Evolutionary conservation across 2,797 vertebrate genomes (phyloP), one percentile per base, ranked within the genome.

Genomic region (Aphelocoma californica): DNA sequence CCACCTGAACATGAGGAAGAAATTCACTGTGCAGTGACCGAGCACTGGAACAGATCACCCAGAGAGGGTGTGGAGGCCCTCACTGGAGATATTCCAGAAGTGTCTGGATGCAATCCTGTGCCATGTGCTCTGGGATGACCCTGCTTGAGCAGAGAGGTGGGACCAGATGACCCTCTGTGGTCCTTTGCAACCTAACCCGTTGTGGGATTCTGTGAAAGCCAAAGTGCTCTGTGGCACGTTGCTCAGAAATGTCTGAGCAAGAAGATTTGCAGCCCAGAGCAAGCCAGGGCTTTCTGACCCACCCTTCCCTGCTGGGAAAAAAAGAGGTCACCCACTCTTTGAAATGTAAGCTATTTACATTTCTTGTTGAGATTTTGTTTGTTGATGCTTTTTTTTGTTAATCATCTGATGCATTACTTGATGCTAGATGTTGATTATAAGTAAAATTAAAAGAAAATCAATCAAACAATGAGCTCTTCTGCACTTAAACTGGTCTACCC

Each of bases 81-180:
- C 24, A 20, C 29, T 25, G n/a, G 29, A 26, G 31, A 31, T 6
- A 8, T 5, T 7, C 14, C 48, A 47, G 31, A 62, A 14, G 0
- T 0, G 0, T 23, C 21, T 34, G 48, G 65, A 31, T 0, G 0
- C 18, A 62, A 3, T 20, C 34, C 14, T 78, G 20, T 34, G 24
- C 54, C 9, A 0, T 14, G 45, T 20, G 51, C 28, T 65, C 11
- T n/a, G 14, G 29, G n/a, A 2, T 40, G 20, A 26, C 3, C 20
- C n/a, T 47, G 29, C 29, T 3, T 7, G 12, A 24, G 15, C 31
- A 42, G 54, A 10, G 40, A 2, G 4, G 1, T 31, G 0, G 18
- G 47, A 36, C 3, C 11, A 9, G 24, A 16, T 34, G 12, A 13
- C 4, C 29, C 14, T 0, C 20, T 54, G 9, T 26, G 26, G 31